Percentiles rank a stretch among this genome's conserved stretches.
phyloP scores from a whole-genome alignment of 2,888 invertebrate species.

The Rapana venosa region DNA sequence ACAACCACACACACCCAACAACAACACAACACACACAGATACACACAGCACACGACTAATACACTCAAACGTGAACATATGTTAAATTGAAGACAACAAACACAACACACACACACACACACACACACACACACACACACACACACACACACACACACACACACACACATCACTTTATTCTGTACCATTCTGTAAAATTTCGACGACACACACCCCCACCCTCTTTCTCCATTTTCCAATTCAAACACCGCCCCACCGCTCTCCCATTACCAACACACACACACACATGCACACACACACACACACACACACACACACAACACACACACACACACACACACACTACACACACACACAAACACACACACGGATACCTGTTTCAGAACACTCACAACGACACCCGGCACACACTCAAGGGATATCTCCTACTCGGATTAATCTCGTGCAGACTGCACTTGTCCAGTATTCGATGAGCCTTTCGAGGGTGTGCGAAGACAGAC shows the following conservation, averaged over 20 bases:
- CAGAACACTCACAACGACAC: too few species aligned
- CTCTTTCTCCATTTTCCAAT: neutral
- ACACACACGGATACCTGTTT: too few species aligned
- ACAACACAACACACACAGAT: neutral
- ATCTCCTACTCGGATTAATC: too few species aligned
- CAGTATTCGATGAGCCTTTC: too few species aligned
- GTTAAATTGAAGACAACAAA: neutral
- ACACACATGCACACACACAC: conserved; percentile 3
- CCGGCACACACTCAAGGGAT: too few species aligned
- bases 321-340: too few species aligned
- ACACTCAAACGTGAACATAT: too few species aligned
- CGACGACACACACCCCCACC: neutral
- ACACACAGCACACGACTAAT: neutral
- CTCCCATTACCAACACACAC: neutral
- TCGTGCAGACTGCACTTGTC: too few species aligned
- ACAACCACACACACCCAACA: too few species aligned
- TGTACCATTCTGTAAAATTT: too few species aligned
- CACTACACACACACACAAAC: too few species aligned
- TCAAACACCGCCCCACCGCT: neutral
- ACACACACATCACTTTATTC: neutral
- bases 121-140: conserved; percentile 23
- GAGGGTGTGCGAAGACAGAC: too few species aligned
- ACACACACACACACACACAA: conserved; percentile 7
- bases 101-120: conserved; percentile 9
- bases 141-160: conserved; percentile 8